phyloP scores from a whole-genome alignment of 2,888 invertebrate genomes.

The Euzetes globulus region DNA sequence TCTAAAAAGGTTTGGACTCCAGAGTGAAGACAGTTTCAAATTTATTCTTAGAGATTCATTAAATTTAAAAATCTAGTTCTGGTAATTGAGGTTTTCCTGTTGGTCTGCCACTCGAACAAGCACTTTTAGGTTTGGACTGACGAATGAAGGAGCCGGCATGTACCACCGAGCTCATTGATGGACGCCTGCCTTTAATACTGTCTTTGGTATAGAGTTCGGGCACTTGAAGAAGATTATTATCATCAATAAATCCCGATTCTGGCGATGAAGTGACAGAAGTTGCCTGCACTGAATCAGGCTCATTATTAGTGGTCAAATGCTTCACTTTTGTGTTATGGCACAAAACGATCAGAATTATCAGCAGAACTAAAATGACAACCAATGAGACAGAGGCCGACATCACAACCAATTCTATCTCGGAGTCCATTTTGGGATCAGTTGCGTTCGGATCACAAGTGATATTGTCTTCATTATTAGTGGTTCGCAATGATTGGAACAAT shows the following conservation, averaged over 20 bases:
- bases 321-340: conserved; percentile 13
- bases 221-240: conserved; percentile 13
- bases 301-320: not conserved
- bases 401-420: not conserved
- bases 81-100: conserved; percentile 1
- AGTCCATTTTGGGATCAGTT: not conserved
- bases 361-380: not conserved
- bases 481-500: conserved; percentile 7
- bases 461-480: not conserved
- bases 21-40: too few species aligned
- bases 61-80: not conserved
- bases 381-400: not conserved
- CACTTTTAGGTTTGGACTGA: not conserved
- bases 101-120: not conserved
- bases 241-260: conserved; percentile 12
- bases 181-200: not conserved
- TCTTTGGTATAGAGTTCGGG: conserved; percentile 5
- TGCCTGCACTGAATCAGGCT: not conserved
- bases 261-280: not conserved
- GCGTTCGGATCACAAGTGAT: not conserved
- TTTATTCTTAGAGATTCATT: too few species aligned
- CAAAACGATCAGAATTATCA: not conserved
- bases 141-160: not conserved
- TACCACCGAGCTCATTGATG: not conserved
- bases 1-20: too few species aligned